phyloP scores from a whole-genome alignment of 2,113 vertebrate species.

The Phrynosoma blainvillii region DNA sequence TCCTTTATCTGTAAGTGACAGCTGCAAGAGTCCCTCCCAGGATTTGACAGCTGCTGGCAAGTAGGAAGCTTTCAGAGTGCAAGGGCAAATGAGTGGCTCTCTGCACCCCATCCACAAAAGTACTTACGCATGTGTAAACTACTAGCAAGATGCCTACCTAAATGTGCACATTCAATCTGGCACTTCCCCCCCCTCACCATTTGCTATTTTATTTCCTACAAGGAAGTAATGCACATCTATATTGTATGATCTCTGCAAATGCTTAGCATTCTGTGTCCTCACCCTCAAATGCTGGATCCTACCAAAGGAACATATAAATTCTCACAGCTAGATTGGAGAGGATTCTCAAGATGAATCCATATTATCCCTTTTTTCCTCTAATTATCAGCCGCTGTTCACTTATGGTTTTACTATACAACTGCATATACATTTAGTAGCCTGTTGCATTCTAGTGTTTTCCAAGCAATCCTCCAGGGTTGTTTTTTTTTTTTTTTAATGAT shows the following conservation, averaged over 20 bases:
- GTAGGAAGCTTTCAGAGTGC: no score
- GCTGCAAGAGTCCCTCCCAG: no score
- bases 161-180: not conserved
- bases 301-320: not conserved
- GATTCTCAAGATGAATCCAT: not conserved
- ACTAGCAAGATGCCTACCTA: no score
- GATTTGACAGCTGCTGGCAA: no score
- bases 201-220: not conserved
- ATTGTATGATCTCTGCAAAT: not conserved
- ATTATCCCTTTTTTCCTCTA: not conserved
- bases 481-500: not conserved
- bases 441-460: not conserved
- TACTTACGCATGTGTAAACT: no score
- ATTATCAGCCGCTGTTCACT: not conserved
- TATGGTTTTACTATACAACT: not conserved
- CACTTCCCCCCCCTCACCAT: not conserved
- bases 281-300: not conserved
- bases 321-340: not conserved
- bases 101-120: no score
- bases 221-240: not conserved
- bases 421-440: not conserved
- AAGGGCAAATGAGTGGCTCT: no score
- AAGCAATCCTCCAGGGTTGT: not conserved
- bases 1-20: no score
- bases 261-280: not conserved